Percentiles rank a stretch among this genome's conserved stretches.
Conservation (phyloP, 2,797 vertebrate species). For the Spea hammondii region DNA sequence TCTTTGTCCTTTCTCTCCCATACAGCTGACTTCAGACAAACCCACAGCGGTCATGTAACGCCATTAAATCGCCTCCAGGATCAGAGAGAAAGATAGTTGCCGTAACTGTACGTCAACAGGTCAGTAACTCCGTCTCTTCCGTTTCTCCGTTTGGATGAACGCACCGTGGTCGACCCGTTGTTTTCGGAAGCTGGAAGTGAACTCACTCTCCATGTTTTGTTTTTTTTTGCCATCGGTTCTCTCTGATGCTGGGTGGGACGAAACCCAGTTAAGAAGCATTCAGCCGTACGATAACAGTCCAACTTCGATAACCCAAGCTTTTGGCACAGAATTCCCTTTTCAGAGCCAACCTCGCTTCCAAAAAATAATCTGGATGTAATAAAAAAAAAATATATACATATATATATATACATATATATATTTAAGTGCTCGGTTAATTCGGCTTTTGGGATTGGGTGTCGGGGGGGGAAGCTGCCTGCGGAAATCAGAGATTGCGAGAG, state of each 20-base stretch:
- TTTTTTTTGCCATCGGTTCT: slow-evolving; percentile 13
- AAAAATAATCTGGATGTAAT: slow-evolving; percentile 23
- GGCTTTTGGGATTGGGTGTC: neutral
- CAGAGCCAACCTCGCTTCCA: slow-evolving; percentile 44
- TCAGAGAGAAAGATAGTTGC: slow-evolving; percentile 36
- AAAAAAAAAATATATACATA: slow-evolving; percentile 27
- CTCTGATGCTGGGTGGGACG: slow-evolving; percentile 41
- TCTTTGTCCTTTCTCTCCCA: slow-evolving; percentile 20
- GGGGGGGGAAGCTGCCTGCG: slow-evolving; percentile 34
- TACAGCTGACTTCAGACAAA: slow-evolving; percentile 38
- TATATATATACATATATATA: neutral
- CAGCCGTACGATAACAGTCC: slow-evolving; percentile 4
- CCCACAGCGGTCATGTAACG: slow-evolving; percentile 20
- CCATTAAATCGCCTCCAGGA: slow-evolving; percentile 17
- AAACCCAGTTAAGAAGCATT: slow-evolving; percentile 12
- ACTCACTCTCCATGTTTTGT: too few species aligned
- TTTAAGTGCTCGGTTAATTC: slow-evolving; percentile 45
- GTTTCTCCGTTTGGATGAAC: neutral
- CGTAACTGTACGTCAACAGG: too few species aligned
- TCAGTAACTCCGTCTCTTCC: neutral
- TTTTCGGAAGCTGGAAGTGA: neutral
- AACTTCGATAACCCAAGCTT: slow-evolving; percentile 24
- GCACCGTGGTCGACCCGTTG: neutral
- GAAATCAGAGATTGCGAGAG: slow-evolving; percentile 18
- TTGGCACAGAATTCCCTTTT: slow-evolving; percentile 51